Conservation (phyloP, 23 tunicate genomes). For the Oikopleura albicans region DNA sequence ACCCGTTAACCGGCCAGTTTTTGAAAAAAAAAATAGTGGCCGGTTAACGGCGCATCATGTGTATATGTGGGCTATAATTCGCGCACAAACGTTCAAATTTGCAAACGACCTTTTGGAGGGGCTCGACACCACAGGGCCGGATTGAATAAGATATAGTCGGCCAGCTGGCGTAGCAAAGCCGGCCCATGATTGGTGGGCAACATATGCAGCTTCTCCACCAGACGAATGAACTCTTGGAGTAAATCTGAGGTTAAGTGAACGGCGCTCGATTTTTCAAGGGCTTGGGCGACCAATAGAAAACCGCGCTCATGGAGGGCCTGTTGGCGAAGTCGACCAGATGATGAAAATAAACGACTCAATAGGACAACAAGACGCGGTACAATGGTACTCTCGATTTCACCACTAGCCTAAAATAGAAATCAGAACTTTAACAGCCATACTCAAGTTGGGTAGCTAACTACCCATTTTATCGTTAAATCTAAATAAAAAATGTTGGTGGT, state of each 20-base stretch:
- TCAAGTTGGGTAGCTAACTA: too few species aligned
- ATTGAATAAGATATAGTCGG: conserved; percentile 73
- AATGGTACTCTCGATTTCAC: background rate
- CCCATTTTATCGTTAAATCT: too few species aligned
- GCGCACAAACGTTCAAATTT: conserved; percentile 9
- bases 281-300: background rate
- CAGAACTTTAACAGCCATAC: too few species aligned
- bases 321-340: background rate
- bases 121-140: conserved; percentile 86
- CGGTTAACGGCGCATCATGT: background rate
- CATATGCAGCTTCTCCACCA: background rate
- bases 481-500: too few species aligned
- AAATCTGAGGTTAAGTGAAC: background rate
- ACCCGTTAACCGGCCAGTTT: too few species aligned
- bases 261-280: background rate
- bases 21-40: too few species aligned
- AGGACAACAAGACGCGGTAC: background rate
- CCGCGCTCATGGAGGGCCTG: conserved; percentile 15
- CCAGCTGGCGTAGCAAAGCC: conserved; percentile 62
- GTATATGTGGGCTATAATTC: background rate
- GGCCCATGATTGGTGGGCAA: conserved; percentile 22
- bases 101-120: conserved; percentile 44
- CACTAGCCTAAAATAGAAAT: too few species aligned
- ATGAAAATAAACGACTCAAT: background rate
- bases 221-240: background rate